phyloP scores from a whole-genome alignment of 2,888 invertebrate species.

The Erebia ligea region DNA sequence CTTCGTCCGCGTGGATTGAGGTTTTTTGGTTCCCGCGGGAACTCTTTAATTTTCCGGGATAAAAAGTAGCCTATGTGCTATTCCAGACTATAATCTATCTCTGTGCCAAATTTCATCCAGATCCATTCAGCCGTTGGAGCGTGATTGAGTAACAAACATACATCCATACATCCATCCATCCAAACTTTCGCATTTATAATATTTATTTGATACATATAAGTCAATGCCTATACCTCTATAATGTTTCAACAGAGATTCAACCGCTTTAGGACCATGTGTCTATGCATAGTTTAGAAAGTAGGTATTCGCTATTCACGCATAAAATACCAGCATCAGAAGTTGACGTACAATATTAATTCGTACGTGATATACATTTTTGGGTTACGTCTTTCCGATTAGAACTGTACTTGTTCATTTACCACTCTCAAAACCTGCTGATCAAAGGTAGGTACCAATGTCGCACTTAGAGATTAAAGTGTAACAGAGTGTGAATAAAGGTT shows the following conservation, averaged over 20 bases:
- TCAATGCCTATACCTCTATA: not conserved
- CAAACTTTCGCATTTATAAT: too few relatives aligned
- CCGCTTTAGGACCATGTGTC: not conserved
- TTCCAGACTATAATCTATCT: too few relatives aligned
- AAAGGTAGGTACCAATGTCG: conserved; percentile 45
- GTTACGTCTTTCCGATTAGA: conserved; percentile 14
- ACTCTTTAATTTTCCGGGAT: too few relatives aligned
- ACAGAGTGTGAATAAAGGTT: conserved; percentile 59
- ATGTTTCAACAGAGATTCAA: not conserved
- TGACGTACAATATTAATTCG: not conserved
- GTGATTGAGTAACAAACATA: too few relatives aligned
- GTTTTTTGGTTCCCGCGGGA: too few relatives aligned
- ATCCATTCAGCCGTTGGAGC: too few relatives aligned
- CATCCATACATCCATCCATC: too few relatives aligned
- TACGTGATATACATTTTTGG: conserved; percentile 4
- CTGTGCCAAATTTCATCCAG: too few relatives aligned
- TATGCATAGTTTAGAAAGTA: not conserved
- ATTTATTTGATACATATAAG: too few relatives aligned
- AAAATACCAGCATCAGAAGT: conserved; percentile 6
- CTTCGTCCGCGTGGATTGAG: too few relatives aligned
- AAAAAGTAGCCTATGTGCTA: too few relatives aligned
- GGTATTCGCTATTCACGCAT: conserved; percentile 11
- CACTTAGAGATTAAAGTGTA: conserved; percentile 62
- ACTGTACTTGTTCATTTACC: not conserved
- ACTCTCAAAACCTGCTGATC: conserved; percentile 11